Conservation (phyloP, 2,888 invertebrate genomes). For the Apeira syringaria region DNA sequence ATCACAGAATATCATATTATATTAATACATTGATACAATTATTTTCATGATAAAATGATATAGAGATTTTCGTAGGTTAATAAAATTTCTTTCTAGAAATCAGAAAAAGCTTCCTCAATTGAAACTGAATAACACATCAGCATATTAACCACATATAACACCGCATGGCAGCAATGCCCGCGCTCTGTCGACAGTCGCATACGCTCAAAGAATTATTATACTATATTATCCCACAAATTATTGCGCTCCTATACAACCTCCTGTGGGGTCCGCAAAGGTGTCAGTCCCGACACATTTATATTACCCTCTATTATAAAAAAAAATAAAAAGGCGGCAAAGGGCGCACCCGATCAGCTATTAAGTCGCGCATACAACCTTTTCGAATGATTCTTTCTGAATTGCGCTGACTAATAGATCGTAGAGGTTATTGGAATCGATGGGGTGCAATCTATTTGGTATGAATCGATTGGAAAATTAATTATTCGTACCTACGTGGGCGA, state of each 20-base stretch:
- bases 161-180: conserved; percentile 27
- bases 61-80: too few relatives aligned
- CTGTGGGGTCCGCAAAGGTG: conserved; percentile 80
- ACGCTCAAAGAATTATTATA: conserved; percentile 60
- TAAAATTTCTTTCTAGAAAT: too few relatives aligned
- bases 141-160: conserved; percentile 11
- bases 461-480: conserved; percentile 37
- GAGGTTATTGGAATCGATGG: conserved; percentile 63
- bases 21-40: too few relatives aligned
- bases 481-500: conserved; percentile 29
- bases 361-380: conserved; percentile 45
- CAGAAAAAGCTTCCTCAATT: too few relatives aligned
- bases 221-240: conserved; percentile 78
- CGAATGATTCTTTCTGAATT: conserved; percentile 59
- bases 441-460: conserved; percentile 43
- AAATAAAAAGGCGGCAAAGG: conserved; percentile 63
- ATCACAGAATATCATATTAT: too few relatives aligned
- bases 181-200: conserved; percentile 42
- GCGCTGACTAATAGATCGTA: conserved; percentile 79
- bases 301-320: conserved; percentile 68
- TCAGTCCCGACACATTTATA: conserved; percentile 76
- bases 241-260: conserved; percentile 56
- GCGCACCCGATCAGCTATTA: conserved; percentile 44
- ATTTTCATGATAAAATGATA: too few relatives aligned
- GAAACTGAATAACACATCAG: background rate